Evolutionary conservation across 2,113 vertebrate species (phyloP).

Genomic region (Sardina pilchardus): DNA sequence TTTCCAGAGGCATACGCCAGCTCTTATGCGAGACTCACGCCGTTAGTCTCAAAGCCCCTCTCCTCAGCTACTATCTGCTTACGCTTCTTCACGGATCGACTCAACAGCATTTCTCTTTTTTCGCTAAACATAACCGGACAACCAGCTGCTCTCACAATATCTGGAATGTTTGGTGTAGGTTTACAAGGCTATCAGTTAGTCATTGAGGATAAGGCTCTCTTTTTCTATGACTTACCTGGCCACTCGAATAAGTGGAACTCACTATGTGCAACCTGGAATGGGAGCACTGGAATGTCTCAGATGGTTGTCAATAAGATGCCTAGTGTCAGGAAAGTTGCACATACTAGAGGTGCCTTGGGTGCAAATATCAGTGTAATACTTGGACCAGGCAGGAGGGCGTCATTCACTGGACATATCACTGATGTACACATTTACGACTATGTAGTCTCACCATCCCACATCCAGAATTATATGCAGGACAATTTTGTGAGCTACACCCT

Average conservation of each 20-base stretch:
- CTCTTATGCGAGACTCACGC: background rate
- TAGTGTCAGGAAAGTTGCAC: background rate
- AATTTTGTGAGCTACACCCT: background rate
- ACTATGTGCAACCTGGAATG: background rate
- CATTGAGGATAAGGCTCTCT: background rate
- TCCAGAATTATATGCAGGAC: background rate
- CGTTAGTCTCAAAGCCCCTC: background rate
- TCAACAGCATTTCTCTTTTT: background rate
- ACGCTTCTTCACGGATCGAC: background rate
- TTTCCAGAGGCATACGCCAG: background rate
- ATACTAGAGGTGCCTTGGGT: background rate
- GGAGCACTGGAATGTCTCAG: background rate
- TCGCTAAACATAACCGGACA: background rate
- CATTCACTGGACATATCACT: background rate
- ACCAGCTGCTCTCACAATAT: background rate
- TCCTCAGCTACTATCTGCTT: background rate
- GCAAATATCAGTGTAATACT: background rate
- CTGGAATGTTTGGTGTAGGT: too few relatives aligned
- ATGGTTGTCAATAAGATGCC: background rate
- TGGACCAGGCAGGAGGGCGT: background rate
- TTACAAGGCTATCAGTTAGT: background rate
- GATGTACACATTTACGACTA: background rate
- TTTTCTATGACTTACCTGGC: background rate
- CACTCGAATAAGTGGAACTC: background rate
- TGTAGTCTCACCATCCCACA: background rate